Evolutionary conservation across 1,140 invertebrate genomes (phyloP), one percentile per base, ranked within the genome.

Genomic region (Lutraria rhynchaena): DNA sequence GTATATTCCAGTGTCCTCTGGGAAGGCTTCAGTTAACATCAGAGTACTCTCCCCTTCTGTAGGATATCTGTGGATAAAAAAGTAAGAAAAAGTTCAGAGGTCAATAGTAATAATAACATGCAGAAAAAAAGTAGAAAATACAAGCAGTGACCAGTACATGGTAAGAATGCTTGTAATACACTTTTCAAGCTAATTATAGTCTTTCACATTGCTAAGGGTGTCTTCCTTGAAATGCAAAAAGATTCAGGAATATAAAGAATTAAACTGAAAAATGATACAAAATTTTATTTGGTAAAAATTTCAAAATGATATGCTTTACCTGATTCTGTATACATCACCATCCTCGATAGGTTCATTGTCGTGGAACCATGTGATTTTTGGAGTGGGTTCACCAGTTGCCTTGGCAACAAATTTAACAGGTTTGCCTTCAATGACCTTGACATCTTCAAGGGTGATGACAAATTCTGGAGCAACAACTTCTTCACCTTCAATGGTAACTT

Each of bases 371-470:
- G 86, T 86, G 41, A 92, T 76, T 7, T 70, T 81, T 67, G 90
- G 89, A 22, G 69, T 70, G 4, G 90, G 90, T 58, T 88, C 65
- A 80, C 90, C 89, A 89, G 97, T 97, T 90, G 98, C 98, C 92
- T 98, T 96, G 22, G 98, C 97, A 91, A 98, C 96, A 91, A 99
- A 99, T 91, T 95, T 95, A 13, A 96, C 98, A 88, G 96, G 95
- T 89, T 98, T 96, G 85, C 98, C 97, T 92, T 99, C 98, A 33
- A 84, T 86, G 13, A 90, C 86, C 11, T 82, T 86, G 19, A 89
- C 53, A 70, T 90, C 87, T 44, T 86, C 63, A 22, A 89, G 85
- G n/a, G 76, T 82, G 13, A 85, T 53, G 13, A 87, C 76, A 84
- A 91, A 90, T 73, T 86, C 82, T 63, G 89, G 90, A 22, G 84